These are phyloP conservation scores for Tenualosa thibaudeaui DNA, from an alignment of 2,797 vertebrate species.

Conservation along the genomic window DNA sequence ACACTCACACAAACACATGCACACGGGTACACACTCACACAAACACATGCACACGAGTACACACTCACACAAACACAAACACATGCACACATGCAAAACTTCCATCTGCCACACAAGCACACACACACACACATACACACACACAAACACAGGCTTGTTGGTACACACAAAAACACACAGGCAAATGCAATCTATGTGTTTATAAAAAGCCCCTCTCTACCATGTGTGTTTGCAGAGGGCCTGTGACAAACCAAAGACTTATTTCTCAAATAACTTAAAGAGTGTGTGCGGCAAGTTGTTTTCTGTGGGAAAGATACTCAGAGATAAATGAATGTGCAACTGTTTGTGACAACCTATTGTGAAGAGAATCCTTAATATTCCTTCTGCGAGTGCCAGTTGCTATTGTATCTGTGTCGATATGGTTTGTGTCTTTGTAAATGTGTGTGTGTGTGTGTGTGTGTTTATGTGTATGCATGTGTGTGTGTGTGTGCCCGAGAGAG, in stretches of 20 bases:
- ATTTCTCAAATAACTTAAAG: not conserved
- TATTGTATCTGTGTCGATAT: not conserved
- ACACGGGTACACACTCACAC: too few relatives aligned
- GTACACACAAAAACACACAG: not conserved
- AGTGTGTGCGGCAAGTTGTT: slow-evolving; percentile 4
- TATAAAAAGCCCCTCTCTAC: not conserved
- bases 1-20: too few relatives aligned
- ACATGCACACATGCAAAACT: not conserved
- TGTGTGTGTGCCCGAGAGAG: not conserved
- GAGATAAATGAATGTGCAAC: slow-evolving; percentile 11
- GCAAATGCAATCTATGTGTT: not conserved
- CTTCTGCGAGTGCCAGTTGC: not conserved
- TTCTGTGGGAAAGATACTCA: not conserved
- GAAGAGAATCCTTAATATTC: slow-evolving; percentile 20
- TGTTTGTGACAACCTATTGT: not conserved
- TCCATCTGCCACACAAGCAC: not conserved
- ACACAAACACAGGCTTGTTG: not conserved
- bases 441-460: not conserved
- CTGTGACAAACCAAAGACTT: not conserved
- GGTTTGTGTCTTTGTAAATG: not conserved
- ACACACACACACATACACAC: not conserved
- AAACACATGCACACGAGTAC: too few relatives aligned
- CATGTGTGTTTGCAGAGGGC: not conserved
- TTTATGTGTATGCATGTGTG: not conserved
- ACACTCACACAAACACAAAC: not conserved